Base-by-base conservation (phyloP, 2,113 vertebrate species). In the Ochotona curzoniae region DNA sequence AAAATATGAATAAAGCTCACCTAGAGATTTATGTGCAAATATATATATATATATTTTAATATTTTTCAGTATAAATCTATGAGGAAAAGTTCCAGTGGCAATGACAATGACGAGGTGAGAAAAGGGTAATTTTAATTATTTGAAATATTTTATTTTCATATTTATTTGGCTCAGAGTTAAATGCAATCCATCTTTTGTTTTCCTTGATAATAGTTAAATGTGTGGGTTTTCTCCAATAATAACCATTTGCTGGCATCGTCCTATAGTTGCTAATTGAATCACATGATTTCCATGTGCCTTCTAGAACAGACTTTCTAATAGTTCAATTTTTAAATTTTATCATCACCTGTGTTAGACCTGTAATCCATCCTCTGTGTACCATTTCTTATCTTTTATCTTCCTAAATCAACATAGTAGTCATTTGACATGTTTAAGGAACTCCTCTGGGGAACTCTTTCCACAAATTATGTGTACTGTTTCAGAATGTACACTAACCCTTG, bases 31-130 rank as follows among this genome's bases (percentile, higher is more conserved):
- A 67, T 92, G 61, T 80, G 86, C 47, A 92, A 94, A 66, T 44
- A 83, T 92, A 94, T 95, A 95, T 95, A 85, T 67, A n/a, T 94
- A 4, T 71, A 51, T 96, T 76, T 97, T 38, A 94, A 94, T 98
- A 81, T 98, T 97, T 98, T 98, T 96, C 98, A 98, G 98, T 98
- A 98, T 93, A 98, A 98, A 96, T 98, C 98, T 95, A 98, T 98
- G 76, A 98, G 99, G 87, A 99, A 99, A 98, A 99, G 97, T 97
- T 99, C 98, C 61, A 98, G 98, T 69, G 98, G 98, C 87, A 99
- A 99, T 87, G 99, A 98, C 97, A 98, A 98, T 2, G 98, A 99
- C 91, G 99, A 99, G 99, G 99, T 99, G 49, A 98, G 98, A 93
- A 93, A 94, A 86, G 76, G 51, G 30, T 93, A 79, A 88, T 93